These are phyloP conservation scores for Griposia aprilina DNA, from an alignment of 2,888 invertebrate species.

Conservation along the genomic window DNA sequence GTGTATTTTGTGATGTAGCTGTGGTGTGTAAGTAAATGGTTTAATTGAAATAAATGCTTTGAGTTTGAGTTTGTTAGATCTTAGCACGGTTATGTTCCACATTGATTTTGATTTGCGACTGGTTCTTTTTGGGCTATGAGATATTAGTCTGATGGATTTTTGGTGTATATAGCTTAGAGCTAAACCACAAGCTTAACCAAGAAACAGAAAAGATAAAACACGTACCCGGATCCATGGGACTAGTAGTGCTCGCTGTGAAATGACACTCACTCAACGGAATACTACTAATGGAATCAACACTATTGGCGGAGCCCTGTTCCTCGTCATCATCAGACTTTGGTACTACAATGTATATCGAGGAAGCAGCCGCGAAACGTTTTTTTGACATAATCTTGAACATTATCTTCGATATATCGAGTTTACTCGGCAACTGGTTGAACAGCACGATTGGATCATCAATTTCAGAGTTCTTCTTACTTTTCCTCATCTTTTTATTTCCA, in stretches of 20 bases:
- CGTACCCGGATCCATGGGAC: conserved; percentile 15
- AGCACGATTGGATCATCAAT: conserved; percentile 58
- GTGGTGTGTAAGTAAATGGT: no score
- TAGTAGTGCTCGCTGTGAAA: not conserved
- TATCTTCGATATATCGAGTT: conserved; percentile 66
- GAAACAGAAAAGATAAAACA: not conserved
- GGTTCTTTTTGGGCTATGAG: not conserved
- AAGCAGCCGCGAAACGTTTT: conserved; percentile 63
- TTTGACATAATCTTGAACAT: conserved; percentile 67
- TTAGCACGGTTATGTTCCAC: not conserved
- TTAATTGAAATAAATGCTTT: no score
- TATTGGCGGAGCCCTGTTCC: not conserved
- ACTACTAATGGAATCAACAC: conserved; percentile 16
- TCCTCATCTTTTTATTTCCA: not conserved
- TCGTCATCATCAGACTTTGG: conserved; percentile 68
- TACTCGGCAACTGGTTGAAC: conserved; percentile 63
- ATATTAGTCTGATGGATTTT: not conserved
- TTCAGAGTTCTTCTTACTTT: not conserved
- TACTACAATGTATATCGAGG: conserved; percentile 75
- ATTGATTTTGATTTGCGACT: not conserved
- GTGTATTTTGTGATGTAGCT: no score
- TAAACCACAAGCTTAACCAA: not conserved
- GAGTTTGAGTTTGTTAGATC: not conserved
- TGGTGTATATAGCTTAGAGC: not conserved
- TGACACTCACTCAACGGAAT: not conserved